Conservation (phyloP, 2,113 vertebrate genomes). For the Stegastes partitus region DNA sequence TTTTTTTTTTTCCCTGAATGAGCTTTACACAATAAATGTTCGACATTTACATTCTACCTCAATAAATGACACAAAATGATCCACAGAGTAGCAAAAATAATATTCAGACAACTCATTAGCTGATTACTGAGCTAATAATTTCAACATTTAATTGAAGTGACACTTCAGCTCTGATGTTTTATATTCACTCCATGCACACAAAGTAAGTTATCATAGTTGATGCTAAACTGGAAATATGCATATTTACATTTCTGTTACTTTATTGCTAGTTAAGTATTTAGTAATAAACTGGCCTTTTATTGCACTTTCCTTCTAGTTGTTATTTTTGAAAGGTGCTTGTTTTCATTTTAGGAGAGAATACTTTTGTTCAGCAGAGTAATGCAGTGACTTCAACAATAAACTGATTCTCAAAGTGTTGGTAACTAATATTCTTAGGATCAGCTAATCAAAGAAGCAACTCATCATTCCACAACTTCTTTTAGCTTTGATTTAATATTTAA, state of each 20-base stretch:
- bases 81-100: neutral
- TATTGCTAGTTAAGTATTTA: neutral
- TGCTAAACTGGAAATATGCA: no score
- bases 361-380: neutral
- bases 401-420: no score
- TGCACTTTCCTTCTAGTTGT: neutral
- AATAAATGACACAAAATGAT: constrained; percentile 7
- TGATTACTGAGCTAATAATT: neutral
- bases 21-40: neutral
- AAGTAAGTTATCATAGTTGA: no score
- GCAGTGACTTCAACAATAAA: no score
- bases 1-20: neutral
- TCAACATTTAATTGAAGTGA: neutral
- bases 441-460: no score
- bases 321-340: neutral
- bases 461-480: neutral
- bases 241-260: no score
- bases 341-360: neutral
- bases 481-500: neutral
- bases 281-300: neutral
- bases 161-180: no score
- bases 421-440: no score
- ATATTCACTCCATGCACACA: no score
- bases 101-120: neutral
- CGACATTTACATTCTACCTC: neutral